phyloP scores from a whole-genome alignment of 2,113 vertebrate genomes.

The Acrocephalus arundinaceus region DNA sequence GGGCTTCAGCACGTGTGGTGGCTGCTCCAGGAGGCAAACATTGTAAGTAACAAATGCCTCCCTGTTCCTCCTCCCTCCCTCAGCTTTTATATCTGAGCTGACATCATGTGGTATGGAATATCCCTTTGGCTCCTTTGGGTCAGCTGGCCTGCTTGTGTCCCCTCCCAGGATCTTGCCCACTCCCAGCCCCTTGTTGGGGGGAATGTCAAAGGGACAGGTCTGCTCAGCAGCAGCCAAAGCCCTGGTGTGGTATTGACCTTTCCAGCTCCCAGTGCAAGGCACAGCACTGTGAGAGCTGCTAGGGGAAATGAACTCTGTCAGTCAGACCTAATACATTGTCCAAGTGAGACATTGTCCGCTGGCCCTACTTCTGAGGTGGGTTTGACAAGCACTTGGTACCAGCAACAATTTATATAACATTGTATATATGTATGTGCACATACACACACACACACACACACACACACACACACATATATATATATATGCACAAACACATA shows the following conservation, averaged over 20 bases:
- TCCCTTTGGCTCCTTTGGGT: no score
- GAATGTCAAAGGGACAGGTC: no score
- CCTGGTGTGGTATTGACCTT: no score
- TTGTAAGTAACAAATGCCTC: background rate
- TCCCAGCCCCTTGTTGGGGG: no score
- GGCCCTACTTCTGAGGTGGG: background rate
- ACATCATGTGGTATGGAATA: no score
- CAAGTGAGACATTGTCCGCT: background rate
- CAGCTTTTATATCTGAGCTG: no score
- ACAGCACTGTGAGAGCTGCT: background rate
- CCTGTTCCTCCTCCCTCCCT: background rate
- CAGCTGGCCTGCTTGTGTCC: no score
- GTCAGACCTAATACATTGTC: rapidly evolving
- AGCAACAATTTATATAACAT: background rate
- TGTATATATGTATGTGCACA: background rate
- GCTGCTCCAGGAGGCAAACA: background rate
- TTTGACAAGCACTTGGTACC: background rate
- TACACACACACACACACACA: background rate
- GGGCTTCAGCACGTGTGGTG: background rate
- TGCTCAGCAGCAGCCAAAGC: no score
- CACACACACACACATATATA: background rate
- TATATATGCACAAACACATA: rapidly evolving
- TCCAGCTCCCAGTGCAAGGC: background rate
- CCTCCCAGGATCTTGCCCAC: no score
- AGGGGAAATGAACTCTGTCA: background rate